These are phyloP conservation scores for Baronia brevicornis DNA, from an alignment of 2,888 invertebrate genomes.

Conservation along the genomic window DNA sequence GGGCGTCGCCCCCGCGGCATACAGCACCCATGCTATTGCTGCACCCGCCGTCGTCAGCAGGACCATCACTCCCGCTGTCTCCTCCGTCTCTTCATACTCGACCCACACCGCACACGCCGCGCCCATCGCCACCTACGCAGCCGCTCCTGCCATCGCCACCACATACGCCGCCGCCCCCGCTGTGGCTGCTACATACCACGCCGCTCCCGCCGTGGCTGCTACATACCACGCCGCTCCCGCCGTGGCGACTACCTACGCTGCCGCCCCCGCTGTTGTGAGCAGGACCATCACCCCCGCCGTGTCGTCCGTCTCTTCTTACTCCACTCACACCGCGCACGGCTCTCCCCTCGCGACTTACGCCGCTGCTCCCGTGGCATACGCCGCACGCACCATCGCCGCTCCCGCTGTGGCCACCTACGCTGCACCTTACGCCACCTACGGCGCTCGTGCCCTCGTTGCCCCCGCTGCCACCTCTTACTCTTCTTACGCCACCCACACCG, in stretches of 20 bases:
- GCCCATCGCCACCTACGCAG: slow-evolving; percentile 30
- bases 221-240: slow-evolving; percentile 32
- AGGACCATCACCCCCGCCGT: too few species aligned
- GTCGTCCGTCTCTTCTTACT: slow-evolving; percentile 16
- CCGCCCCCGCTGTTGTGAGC: too few species aligned
- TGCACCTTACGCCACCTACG: slow-evolving; percentile 28
- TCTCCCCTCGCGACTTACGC: too few species aligned
- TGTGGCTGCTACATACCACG: slow-evolving; percentile 27
- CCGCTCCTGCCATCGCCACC: slow-evolving; percentile 47
- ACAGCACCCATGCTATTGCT: slow-evolving; percentile 55
- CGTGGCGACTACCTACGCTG: slow-evolving; percentile 45
- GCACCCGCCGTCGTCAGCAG: slow-evolving; percentile 38
- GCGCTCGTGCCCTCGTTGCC: slow-evolving; percentile 24
- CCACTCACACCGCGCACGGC: slow-evolving; percentile 19
- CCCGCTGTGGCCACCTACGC: slow-evolving; percentile 26
- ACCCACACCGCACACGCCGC: slow-evolving; percentile 26
- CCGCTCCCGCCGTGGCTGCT: slow-evolving; percentile 34
- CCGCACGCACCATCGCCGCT: slow-evolving; percentile 37
- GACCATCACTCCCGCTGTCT: slow-evolving; percentile 18
- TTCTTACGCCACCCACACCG: slow-evolving; percentile 33
- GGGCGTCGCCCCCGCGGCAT: slow-evolving; percentile 62
- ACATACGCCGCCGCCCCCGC: slow-evolving; percentile 25
- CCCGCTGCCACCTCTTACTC: slow-evolving; percentile 23
- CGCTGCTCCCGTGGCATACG: slow-evolving; percentile 43
- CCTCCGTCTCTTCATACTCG: slow-evolving; percentile 26